These are phyloP conservation scores for Chaunax sp. DNA, from an alignment of 2,797 vertebrate genomes.

Conservation along the genomic window DNA sequence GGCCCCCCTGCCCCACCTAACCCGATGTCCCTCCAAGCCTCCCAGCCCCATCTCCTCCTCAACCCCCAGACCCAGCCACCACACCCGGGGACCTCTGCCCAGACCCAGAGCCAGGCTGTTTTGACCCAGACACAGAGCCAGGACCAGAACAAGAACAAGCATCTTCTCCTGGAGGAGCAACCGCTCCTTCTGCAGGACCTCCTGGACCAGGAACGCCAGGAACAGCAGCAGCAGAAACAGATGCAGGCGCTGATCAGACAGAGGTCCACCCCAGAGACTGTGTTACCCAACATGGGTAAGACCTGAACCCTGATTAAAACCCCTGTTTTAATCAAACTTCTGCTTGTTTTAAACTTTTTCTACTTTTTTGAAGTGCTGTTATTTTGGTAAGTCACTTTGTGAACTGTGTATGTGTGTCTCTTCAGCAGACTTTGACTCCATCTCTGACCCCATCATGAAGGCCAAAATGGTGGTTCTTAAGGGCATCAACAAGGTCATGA, in stretches of 20 bases:
- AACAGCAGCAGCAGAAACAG: conserved; percentile 97
- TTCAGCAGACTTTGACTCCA: conserved; percentile 90
- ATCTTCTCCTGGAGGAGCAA: conserved; percentile 94
- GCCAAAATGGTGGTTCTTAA: conserved; percentile 99
- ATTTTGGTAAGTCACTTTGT: background rate
- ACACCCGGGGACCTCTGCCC: conserved; percentile 44
- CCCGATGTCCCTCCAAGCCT: conserved; percentile 12
- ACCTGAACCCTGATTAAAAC: background rate
- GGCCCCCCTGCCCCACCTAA: conserved; percentile 27
- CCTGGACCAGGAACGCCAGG: conserved; percentile 96
- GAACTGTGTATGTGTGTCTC: conserved; percentile 17
- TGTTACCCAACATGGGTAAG: conserved; percentile 84
- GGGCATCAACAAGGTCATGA: conserved; percentile 99
- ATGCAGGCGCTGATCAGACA: conserved; percentile 98
- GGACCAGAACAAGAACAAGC: conserved; percentile 80
- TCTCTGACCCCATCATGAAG: conserved; percentile 98
- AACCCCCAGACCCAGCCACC: conserved; percentile 62
- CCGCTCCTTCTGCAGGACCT: conserved; percentile 97
- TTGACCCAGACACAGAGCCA: conserved; percentile 14
- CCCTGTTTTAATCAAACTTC: background rate
- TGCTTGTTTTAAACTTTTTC: background rate
- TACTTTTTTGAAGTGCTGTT: background rate
- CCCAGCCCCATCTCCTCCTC: conserved; percentile 57
- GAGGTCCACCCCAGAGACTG: conserved; percentile 83
- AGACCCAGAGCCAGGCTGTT: background rate